Evolutionary conservation across 2,113 vertebrate genomes (phyloP).

Genomic region (Falcunculus frontatus): DNA sequence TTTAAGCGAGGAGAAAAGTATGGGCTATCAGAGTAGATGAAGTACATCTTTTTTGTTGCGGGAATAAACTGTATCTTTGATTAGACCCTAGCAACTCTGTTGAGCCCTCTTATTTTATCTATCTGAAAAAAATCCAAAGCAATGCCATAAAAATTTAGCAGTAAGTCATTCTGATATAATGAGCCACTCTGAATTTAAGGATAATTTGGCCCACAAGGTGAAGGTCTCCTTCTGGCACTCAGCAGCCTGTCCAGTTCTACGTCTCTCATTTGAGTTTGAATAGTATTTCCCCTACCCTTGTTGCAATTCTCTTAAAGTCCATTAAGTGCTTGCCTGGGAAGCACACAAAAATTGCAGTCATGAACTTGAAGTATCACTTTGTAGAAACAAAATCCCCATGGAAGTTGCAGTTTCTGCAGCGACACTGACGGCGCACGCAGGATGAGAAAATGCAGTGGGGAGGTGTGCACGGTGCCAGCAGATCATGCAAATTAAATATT

Average conservation of each 20-base stretch:
- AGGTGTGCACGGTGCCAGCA: neutral
- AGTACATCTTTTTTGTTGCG: neutral
- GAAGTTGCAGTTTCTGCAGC: neutral
- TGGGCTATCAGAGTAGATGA: neutral
- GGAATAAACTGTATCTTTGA: neutral
- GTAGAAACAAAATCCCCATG: fast-evolving
- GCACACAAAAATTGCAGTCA: neutral
- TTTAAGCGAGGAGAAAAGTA: neutral
- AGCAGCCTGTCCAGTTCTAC: neutral
- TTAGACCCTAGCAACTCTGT: neutral
- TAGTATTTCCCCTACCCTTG: neutral
- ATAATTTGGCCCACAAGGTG: neutral
- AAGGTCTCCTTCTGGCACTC: neutral
- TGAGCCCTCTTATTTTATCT: neutral
- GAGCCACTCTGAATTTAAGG: neutral
- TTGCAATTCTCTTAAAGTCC: neutral
- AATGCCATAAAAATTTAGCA: neutral
- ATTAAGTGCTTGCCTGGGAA: neutral
- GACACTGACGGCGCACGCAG: fast-evolving
- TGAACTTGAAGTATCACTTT: neutral
- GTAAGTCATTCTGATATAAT: neutral
- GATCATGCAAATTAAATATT: slow-evolving; percentile 27
- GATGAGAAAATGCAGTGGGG: neutral
- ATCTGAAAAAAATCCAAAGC: neutral
- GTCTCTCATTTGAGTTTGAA: neutral